Conservation (phyloP, 2,888 invertebrate genomes). For the Nephrotoma guestfalica region DNA sequence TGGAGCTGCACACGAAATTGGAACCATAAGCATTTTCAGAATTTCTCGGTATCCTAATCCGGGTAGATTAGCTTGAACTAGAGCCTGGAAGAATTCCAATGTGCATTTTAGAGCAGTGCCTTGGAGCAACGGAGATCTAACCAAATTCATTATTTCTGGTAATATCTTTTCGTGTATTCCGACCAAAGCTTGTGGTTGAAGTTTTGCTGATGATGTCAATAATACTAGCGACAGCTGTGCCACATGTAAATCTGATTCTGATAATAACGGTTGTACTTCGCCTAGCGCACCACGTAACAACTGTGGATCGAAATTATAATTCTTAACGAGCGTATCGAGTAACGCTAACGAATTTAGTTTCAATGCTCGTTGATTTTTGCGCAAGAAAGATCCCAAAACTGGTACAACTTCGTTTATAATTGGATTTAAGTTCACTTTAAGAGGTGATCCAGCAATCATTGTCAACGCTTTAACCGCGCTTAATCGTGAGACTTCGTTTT, state of each 20-base stretch:
- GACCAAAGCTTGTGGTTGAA: constrained; percentile 64
- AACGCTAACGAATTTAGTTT: constrained; percentile 82
- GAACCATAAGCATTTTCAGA: constrained; percentile 59
- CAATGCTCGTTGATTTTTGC: constrained; percentile 92
- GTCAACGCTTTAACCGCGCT: constrained; percentile 94
- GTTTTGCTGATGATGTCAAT: constrained; percentile 64
- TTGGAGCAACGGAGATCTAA: constrained; percentile 84
- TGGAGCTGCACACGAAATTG: constrained; percentile 40
- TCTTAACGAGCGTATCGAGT: constrained; percentile 77
- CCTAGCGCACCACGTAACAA: constrained; percentile 58
- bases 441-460: constrained; percentile 81
- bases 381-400: constrained; percentile 80
- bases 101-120: constrained; percentile 84
- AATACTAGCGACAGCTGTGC: constrained; percentile 80
- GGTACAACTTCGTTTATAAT: constrained; percentile 80
- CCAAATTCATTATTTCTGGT: constrained; percentile 71
- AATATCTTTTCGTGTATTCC: constrained; percentile 60
- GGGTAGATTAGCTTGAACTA: constrained; percentile 69
- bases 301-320: constrained; percentile 55
- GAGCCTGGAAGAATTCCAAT: constrained; percentile 82
- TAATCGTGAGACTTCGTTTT: constrained; percentile 92
- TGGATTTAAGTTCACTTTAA: constrained; percentile 68
- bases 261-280: constrained; percentile 81
- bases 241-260: constrained; percentile 91
- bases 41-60: constrained; percentile 71